Evolutionary conservation across 2,888 invertebrate species (phyloP), one percentile per base, ranked within the genome.

Genomic region (Phyllotreta cruciferae): DNA sequence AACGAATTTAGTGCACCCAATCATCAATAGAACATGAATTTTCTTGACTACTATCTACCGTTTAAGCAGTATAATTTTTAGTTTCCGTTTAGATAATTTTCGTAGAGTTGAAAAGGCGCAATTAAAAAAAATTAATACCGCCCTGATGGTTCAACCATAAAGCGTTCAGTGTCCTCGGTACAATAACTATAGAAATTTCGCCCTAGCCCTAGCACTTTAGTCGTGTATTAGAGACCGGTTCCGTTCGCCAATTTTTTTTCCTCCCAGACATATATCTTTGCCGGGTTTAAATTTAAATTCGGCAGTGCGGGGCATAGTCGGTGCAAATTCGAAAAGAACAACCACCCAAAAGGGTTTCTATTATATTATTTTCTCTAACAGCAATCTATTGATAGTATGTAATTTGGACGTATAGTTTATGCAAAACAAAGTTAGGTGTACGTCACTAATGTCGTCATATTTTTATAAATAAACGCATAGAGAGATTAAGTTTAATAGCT

Each of bases 171-270:
- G 64, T 60, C 60, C 67, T 66, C 65, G 56, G 24, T 63, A 70
- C 67, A 68, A 68, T 69, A 66, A 64, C 70, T 63, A 70, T 70
- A 67, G 65, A 70, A 68, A 55, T 52, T 37, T 67, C 68, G 67
- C 70, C 71, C 71, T 66, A 67, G 64, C 66, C 67, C 61, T 60
- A 60, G 60, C 52, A 60, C 52, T 60, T 60, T 60, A 54, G 53
- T 58, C 53, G 55, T 50, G 52, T 62, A 54, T 61, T 56, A 57
- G 63, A 58, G 66, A 71, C 70, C 71, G 70, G 71, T 71, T 71
- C 42, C 60, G 45, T 66, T 67, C 60, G 70, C 70, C 52, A 71
- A 68, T 70, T 70, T 71, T 71, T 70, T 70, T 66, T 54, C 35
- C 50, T 24, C 24, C 62, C 67, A 68, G 64, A 70, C 70, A 68